Evolutionary conservation across 1,140 invertebrate species (phyloP).

Genomic region (Neomicropteryx cornuta): DNA sequence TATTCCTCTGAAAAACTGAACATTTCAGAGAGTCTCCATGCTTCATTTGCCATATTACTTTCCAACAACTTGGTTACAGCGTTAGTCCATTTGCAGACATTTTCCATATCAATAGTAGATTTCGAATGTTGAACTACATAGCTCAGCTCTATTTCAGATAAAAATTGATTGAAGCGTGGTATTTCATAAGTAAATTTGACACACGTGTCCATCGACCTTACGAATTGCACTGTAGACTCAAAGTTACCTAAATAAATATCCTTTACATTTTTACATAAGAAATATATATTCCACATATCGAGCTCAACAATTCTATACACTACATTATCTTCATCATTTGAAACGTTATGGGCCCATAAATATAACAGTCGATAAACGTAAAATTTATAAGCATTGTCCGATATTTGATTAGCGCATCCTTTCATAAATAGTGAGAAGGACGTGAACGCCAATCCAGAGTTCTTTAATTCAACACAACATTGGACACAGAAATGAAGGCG

Average conservation of each 20-base stretch:
- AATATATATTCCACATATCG: constrained; percentile 40
- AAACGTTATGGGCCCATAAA: too few species aligned
- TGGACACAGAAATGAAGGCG: constrained; percentile 40
- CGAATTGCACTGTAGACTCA: constrained; percentile 25
- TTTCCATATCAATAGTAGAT: too few species aligned
- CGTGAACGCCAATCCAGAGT: constrained; percentile 38
- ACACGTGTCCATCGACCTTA: constrained; percentile 13
- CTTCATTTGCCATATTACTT: constrained; percentile 26
- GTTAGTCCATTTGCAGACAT: constrained; percentile 22
- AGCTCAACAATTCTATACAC: constrained; percentile 40
- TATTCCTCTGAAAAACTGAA: constrained; percentile 25
- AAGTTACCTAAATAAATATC: constrained; percentile 25
- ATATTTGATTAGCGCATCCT: constrained; percentile 35
- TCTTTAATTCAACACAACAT: constrained; percentile 44
- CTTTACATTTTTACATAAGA: constrained; percentile 21
- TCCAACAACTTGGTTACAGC: constrained; percentile 25
- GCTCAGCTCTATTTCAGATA: constrained; percentile 34
- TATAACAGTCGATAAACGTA: constrained; percentile 40
- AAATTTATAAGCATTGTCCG: constrained; percentile 34
- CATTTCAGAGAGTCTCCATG: constrained; percentile 27
- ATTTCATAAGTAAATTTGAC: constrained; percentile 17
- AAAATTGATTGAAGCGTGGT: constrained; percentile 25
- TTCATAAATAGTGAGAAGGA: constrained; percentile 44
- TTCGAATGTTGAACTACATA: too few species aligned
- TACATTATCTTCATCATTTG: too few species aligned